phyloP scores from a whole-genome alignment of 2,113 vertebrate genomes.

The Nicator chloris region DNA sequence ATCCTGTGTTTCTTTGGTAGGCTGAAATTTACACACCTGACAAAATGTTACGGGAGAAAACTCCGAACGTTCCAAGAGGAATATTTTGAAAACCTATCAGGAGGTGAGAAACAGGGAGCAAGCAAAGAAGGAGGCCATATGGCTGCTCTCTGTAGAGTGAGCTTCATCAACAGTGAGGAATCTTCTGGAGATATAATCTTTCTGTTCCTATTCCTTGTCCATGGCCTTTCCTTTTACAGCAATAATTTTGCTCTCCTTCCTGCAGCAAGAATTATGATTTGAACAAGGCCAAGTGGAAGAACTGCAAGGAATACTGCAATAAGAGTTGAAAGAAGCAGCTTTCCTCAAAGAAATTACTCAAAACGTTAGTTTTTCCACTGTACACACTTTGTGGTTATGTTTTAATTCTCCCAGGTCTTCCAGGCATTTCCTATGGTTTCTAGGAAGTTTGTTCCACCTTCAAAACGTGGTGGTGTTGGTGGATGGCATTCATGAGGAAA shows the following conservation, averaged over 20 bases:
- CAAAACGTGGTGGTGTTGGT: fast-evolving
- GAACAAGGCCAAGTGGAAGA: neutral
- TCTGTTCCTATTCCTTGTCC: neutral
- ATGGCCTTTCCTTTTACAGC: neutral
- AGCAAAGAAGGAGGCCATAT: neutral
- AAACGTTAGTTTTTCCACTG: neutral
- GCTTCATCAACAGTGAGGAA: neutral
- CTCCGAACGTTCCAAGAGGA: neutral
- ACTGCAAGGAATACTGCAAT: neutral
- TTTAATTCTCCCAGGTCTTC: neutral
- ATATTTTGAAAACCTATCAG: neutral
- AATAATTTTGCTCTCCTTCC: neutral
- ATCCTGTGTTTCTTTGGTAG: neutral
- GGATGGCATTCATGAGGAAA: neutral
- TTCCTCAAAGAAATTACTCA: neutral
- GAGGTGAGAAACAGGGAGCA: neutral
- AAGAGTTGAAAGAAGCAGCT: neutral
- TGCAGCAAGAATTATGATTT: neutral
- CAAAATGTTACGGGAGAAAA: neutral
- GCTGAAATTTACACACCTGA: neutral
- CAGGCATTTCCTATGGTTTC: neutral
- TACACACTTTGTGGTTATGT: neutral
- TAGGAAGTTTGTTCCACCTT: neutral
- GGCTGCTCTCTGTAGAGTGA: fast-evolving
- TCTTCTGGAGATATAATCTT: neutral